Evolutionary conservation across 2,888 invertebrate species (phyloP).

Genomic region (Melipona bicolor): DNA sequence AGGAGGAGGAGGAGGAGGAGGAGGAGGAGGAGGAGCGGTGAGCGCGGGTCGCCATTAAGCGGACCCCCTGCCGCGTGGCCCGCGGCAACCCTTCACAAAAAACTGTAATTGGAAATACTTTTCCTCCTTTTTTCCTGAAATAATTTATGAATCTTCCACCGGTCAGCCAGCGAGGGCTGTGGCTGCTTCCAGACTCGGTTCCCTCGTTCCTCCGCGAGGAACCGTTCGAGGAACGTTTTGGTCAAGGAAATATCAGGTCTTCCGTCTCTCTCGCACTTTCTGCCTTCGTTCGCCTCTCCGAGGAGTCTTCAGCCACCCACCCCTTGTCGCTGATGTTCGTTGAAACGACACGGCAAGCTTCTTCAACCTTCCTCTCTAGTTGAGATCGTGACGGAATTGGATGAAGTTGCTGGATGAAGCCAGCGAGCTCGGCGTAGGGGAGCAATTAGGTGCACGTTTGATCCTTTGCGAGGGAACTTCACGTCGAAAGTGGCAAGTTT

Average conservation of each 20-base stretch:
- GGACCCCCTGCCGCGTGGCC: slow-evolving; percentile 84
- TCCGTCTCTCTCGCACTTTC: background rate
- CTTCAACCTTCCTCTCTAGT: slow-evolving; percentile 33
- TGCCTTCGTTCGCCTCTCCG: background rate
- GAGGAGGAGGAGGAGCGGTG: slow-evolving; percentile 78
- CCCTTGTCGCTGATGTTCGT: slow-evolving; percentile 1
- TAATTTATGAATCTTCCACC: slow-evolving; percentile 83
- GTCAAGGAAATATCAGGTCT: slow-evolving; percentile 64
- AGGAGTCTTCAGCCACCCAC: background rate
- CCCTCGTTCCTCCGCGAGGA: slow-evolving; percentile 58
- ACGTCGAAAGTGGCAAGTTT: no score
- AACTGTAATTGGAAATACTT: slow-evolving; percentile 85
- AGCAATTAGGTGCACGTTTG: no score
- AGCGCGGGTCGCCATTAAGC: slow-evolving; percentile 84
- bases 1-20: slow-evolving; percentile 42
- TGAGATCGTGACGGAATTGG: slow-evolving; percentile 53
- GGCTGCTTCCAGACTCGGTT: slow-evolving; percentile 69
- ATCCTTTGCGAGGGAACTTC: no score
- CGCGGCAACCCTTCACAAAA: slow-evolving; percentile 84
- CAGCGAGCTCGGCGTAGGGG: no score
- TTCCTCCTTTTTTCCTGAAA: slow-evolving; percentile 84
- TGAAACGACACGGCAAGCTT: slow-evolving; percentile 1
- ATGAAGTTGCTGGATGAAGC: slow-evolving; percentile 43
- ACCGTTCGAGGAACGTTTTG: slow-evolving; percentile 63
- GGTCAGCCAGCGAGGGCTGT: slow-evolving; percentile 68